Conservation (phyloP, 2,113 vertebrate species). For the Syrrhaptes paradoxus region DNA sequence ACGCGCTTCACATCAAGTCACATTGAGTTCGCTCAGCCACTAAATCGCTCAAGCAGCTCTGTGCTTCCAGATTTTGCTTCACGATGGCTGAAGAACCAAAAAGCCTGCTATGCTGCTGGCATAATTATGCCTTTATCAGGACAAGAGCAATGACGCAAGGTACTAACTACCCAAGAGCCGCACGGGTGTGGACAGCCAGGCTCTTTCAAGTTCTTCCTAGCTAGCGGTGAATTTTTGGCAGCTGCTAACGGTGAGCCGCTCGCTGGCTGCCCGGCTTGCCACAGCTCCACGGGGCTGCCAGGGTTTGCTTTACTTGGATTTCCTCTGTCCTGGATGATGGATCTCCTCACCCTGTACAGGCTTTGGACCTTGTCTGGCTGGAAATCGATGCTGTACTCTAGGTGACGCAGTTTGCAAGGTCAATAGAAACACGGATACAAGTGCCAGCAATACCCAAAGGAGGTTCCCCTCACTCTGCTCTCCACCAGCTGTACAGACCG, state of each 20-base stretch:
- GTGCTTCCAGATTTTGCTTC: background rate
- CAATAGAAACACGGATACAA: accelerated
- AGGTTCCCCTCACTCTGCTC: background rate
- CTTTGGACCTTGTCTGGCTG: background rate
- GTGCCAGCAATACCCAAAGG: background rate
- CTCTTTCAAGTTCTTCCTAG: background rate
- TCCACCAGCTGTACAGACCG: background rate
- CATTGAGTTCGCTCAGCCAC: background rate
- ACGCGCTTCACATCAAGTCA: accelerated
- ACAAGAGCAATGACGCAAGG: background rate
- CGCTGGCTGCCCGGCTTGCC: background rate
- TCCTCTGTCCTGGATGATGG: background rate
- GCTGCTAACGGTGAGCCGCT: accelerated
- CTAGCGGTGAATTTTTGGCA: background rate
- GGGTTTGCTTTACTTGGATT: background rate
- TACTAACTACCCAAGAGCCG: background rate
- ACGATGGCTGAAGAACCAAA: background rate
- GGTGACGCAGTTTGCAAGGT: background rate
- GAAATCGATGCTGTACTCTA: background rate
- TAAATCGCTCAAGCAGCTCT: accelerated
- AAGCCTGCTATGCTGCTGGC: background rate
- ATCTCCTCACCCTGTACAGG: background rate
- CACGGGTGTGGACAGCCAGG: background rate
- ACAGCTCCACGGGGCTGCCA: background rate
- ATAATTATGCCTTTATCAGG: background rate